Base-by-base conservation (phyloP, 2,888 invertebrate species). In the Agrochola circellaris region DNA sequence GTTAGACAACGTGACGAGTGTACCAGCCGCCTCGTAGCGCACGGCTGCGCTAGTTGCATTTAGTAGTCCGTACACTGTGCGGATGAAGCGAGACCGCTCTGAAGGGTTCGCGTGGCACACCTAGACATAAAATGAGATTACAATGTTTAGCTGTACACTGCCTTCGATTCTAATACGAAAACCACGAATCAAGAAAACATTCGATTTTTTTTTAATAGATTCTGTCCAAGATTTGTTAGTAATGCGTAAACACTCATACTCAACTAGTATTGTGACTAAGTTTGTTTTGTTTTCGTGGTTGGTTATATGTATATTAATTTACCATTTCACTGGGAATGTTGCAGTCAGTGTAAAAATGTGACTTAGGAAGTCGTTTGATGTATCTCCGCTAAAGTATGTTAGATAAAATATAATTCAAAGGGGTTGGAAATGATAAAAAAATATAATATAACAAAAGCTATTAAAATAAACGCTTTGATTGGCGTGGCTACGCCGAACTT, bases 21-120 rank as follows among this genome's bases (percentile, higher is more conserved):
- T 99, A 60, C 99, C 99, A 65, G 99, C 99, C 23, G 99, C 99
- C 97, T 99, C 99, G 94, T 99, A 99, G 54, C 99, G 97, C 48
- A 99, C 99, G 61, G 99, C 99, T 58, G 99, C 98, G 90, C 99
- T 99, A 70, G 98, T 98, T 0, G 99, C 99, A 96, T 99, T 99
- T 76, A 99, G 97, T 82, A 99, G 97, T 93, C 99, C 99, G 95
- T 99, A 99, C 93, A 99, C 99, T 92, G 99, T 99, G 83, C 99
- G 98, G 92, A 99, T 99, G 95, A 99, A 99, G 61, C 99, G 98
- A 0, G 99, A 98, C 30, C 99, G 97, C 95, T 99, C 99, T 17
- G 98, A 97, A 7, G 99, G 99, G 97, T 99, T 99, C 51, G 99
- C 98, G 95, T 99, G 99, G 92, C 99, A 99, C 86, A 99, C 99